phyloP scores from a whole-genome alignment of 2,888 invertebrate genomes.

The Rhingia campestris region DNA sequence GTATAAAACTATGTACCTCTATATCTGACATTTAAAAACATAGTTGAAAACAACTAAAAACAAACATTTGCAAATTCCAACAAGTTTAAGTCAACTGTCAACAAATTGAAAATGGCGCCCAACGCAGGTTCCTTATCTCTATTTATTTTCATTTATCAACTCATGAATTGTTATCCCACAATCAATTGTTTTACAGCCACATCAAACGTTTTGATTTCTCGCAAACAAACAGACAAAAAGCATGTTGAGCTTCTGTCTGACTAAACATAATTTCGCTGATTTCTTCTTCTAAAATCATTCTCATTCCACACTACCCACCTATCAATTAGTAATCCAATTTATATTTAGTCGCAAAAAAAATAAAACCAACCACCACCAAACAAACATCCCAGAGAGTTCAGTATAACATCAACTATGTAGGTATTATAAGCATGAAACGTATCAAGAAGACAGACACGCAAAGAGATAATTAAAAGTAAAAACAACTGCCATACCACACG shows the following conservation, averaged over 20 bases:
- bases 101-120: too few species aligned
- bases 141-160: too few species aligned
- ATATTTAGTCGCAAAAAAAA: constrained; percentile 59
- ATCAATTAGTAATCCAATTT: constrained; percentile 72
- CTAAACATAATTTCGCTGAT: constrained; percentile 9
- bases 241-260: neutral
- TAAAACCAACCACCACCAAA: constrained; percentile 13
- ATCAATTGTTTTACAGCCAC: too few species aligned
- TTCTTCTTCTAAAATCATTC: constrained; percentile 20
- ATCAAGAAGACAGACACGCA: constrained; percentile 50
- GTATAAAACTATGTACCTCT: too few species aligned
- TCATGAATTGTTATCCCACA: too few species aligned
- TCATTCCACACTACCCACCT: constrained; percentile 57
- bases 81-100: too few species aligned
- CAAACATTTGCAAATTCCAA: too few species aligned
- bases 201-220: too few species aligned
- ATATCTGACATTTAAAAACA: too few species aligned
- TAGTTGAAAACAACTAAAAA: too few species aligned
- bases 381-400: constrained; percentile 12
- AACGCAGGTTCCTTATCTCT: too few species aligned
- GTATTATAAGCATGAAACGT: neutral
- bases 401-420: neutral
- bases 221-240: too few species aligned
- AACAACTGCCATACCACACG: constrained; percentile 26
- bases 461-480: constrained; percentile 54